phyloP scores from a whole-genome alignment of 30 jellyfish, hydroid and myxozoan species.

The Aurelia sp. region DNA sequence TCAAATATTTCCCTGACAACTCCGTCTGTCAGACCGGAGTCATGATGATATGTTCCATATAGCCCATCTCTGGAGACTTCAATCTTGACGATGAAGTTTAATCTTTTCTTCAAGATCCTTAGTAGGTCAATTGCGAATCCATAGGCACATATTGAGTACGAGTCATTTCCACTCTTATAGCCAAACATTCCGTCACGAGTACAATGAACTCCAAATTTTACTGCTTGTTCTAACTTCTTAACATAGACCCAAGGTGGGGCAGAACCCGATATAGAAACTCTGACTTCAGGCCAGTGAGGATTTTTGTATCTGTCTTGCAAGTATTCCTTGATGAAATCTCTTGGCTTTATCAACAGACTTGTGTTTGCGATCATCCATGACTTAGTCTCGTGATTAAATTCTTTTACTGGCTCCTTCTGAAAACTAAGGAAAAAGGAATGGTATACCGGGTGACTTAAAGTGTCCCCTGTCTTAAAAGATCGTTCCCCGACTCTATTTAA shows the following conservation, averaged over 20 bases:
- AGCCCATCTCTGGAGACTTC: conserved; percentile 33
- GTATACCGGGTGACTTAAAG: too few species aligned
- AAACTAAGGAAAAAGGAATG: too few species aligned
- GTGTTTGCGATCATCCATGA: too few species aligned
- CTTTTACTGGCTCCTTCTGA: too few species aligned
- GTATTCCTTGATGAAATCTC: too few species aligned
- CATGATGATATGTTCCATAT: conserved; percentile 24
- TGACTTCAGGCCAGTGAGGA: not conserved
- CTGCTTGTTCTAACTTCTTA: not conserved
- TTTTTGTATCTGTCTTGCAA: too few species aligned
- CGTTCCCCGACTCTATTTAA: too few species aligned
- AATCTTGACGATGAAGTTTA: conserved; percentile 1
- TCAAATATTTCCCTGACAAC: conserved; percentile 11
- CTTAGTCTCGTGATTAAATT: too few species aligned
- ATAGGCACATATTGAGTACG: conserved; percentile 10
- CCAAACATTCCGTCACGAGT: not conserved
- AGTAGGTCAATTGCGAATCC: conserved; percentile 35
- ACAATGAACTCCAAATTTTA: not conserved
- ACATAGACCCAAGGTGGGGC: not conserved
- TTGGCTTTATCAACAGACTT: too few species aligned
- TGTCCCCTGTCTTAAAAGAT: too few species aligned
- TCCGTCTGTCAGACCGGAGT: conserved; percentile 10
- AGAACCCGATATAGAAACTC: not conserved
- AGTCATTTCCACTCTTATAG: not conserved
- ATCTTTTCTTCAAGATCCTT: not conserved